Evolutionary conservation across 2,113 vertebrate species (phyloP), one percentile per base, ranked within the genome.

Genomic region (Tyto alba): DNA sequence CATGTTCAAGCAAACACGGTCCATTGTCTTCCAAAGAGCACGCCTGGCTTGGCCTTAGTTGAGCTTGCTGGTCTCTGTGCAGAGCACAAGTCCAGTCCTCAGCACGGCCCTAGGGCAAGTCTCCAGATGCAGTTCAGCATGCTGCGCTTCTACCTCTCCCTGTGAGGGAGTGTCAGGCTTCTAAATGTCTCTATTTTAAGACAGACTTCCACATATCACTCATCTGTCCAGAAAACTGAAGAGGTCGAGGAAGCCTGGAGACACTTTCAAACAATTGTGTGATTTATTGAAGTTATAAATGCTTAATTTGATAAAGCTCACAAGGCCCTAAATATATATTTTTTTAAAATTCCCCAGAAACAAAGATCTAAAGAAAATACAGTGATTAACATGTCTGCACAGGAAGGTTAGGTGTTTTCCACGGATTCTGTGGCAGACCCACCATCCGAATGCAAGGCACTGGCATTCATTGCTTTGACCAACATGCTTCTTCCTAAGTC

Each of bases 201-300:
- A 26, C 0, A 62, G 19, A 50, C 23, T 34, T 53, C 57, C 26
- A 34, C 0, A 23, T 7, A 15, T 2, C 15, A 15, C 16, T 30
- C 1, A 48, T 16, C 52, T 26, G 29, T 6, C 20, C 20, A 34
- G 20, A 78, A 84, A 43, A 45, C 23, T 30, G 4, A 53, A 47
- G 13, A 15, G 4, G 13, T 3, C 68, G 25, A 85, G 20, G 41
- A 74, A 85, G 22, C 14, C 72, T 53, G 36, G 53, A 89, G 32
- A 59, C 13, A 9, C 38, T 30, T 66, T 45, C 45, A 69, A 59
- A 50, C 38, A 53, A 4, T 9, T 4, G 2, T 7, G 10, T 50
- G 32, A 13, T 81, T 82, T 57, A 60, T 0, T 48, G 13, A 36
- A 43, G 5, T 45, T 43, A 40, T n/a, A 79, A 86, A 89, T 16